phyloP scores from a whole-genome alignment of 2,888 invertebrate genomes.

The Eulithis testata region DNA sequence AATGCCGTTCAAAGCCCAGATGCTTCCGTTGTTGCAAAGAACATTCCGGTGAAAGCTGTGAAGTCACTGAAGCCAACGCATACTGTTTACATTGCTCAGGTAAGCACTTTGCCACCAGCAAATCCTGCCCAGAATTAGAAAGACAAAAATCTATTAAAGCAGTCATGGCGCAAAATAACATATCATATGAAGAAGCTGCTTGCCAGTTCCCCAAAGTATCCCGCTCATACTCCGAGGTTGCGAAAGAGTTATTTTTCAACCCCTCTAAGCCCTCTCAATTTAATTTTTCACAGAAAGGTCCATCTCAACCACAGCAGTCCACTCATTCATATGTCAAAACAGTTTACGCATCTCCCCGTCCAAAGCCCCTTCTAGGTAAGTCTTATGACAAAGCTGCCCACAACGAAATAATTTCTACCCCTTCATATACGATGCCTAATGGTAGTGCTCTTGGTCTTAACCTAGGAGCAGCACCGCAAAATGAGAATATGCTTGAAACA shows the following conservation, averaged over 20 bases:
- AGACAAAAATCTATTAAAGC: not conserved
- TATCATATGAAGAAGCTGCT: not conserved
- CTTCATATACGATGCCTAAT: not conserved
- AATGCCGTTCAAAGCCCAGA: too few species aligned
- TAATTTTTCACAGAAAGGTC: not conserved
- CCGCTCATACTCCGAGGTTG: not conserved
- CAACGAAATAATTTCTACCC: not conserved
- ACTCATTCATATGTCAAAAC: not conserved
- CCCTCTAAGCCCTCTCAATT: not conserved
- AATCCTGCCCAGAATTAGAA: not conserved
- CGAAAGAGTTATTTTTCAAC: not conserved
- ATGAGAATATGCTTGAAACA: not conserved
- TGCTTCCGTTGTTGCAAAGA: too few species aligned
- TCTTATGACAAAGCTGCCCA: slow-evolving; percentile 1
- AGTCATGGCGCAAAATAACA: not conserved
- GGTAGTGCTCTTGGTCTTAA: not conserved
- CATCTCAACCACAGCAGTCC: not conserved
- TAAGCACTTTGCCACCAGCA: not conserved
- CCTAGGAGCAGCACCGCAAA: not conserved
- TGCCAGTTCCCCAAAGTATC: not conserved
- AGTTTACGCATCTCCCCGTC: not conserved
- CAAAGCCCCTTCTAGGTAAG: not conserved
- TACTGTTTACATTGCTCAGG: too few species aligned
- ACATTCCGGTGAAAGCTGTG: too few species aligned
- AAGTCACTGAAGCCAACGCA: too few species aligned